These are phyloP conservation scores for Chelon auratus DNA, from an alignment of 2,797 vertebrate species.

Conservation along the genomic window DNA sequence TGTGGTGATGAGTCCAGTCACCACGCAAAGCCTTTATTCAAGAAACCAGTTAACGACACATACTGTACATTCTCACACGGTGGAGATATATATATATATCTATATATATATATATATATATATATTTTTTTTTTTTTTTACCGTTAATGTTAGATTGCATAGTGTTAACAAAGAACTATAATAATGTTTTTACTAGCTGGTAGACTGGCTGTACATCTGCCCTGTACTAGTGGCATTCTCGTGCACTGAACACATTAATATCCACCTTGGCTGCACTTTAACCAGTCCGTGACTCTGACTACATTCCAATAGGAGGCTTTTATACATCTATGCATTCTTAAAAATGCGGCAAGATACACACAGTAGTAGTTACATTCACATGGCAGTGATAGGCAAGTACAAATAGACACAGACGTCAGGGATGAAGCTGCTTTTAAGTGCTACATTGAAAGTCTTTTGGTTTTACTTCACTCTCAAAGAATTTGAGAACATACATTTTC, in stretches of 20 bases:
- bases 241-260: constrained; percentile 10
- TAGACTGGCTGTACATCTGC: constrained; percentile 7
- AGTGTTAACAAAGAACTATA: constrained; percentile 38
- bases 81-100: constrained; percentile 25
- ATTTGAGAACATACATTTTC: constrained; percentile 44
- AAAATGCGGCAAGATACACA: constrained; percentile 54
- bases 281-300: constrained; percentile 35
- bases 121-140: no score
- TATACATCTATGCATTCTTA: constrained; percentile 35
- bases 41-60: constrained; percentile 39
- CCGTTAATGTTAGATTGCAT: constrained; percentile 36
- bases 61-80: constrained; percentile 52
- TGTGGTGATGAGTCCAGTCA: constrained; percentile 63
- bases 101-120: no score
- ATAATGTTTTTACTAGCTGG: constrained; percentile 9
- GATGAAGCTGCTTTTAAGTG: constrained; percentile 72
- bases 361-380: constrained; percentile 68
- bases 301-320: constrained; percentile 38
- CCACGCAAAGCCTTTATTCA: constrained; percentile 72
- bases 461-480: constrained; percentile 15
- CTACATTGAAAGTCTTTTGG: constrained; percentile 65
- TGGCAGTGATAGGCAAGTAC: constrained; percentile 73
- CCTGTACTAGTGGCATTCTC: constrained; percentile 19
- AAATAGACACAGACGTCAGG: constrained; percentile 51
- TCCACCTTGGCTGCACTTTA: constrained; percentile 11